Evolutionary conservation across 2,113 vertebrate species (phyloP), one percentile per base, ranked within the genome.

Genomic region (Catharus minimus): DNA sequence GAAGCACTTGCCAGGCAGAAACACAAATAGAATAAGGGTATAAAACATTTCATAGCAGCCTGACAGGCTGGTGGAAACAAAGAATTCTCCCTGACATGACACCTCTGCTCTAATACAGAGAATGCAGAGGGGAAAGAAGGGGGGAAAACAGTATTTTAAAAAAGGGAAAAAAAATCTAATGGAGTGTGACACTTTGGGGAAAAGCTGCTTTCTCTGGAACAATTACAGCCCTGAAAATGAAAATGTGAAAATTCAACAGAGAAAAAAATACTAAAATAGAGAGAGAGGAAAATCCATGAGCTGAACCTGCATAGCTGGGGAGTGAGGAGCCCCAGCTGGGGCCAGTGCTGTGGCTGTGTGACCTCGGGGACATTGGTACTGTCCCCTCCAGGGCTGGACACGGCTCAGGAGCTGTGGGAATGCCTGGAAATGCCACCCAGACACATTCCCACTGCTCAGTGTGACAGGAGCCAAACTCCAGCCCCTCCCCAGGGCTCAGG

Each of bases 311-410:
- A 10, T 30, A 12, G 8, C 0, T 1, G 5, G 53, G 57, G 13
- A 30, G 44, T 0, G 66, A 4, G n/a, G 52, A 3, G n/a, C 10
- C 3, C 2, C 8, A 1, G 15, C 32, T 16, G 36, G 50, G 39
- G 49, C 21, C 33, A 13, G 24, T 3, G 3, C 64, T 15, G 9
- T 1, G 53, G 32, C 72, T n/a, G 27, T 27, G 72, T 26, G 15
- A 11, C n/a, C 56, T 1, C 3, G 15, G 65, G 73, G 49, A 13
- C 38, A 18, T 43, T 5, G n/a, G 33, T 60, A 11, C 43, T 30
- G 69, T 24, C 41, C 65, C 32, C 27, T 21, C 6, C 49, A 6
- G 47, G 47, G 41, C 64, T 60, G 10, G 49, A 0, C 58, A 8
- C 26, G 0, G 67, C 38, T 1, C 62, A 0, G 56, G 28, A 30